Conservation (phyloP, 2,113 vertebrate genomes). For the Vombatus ursinus region DNA sequence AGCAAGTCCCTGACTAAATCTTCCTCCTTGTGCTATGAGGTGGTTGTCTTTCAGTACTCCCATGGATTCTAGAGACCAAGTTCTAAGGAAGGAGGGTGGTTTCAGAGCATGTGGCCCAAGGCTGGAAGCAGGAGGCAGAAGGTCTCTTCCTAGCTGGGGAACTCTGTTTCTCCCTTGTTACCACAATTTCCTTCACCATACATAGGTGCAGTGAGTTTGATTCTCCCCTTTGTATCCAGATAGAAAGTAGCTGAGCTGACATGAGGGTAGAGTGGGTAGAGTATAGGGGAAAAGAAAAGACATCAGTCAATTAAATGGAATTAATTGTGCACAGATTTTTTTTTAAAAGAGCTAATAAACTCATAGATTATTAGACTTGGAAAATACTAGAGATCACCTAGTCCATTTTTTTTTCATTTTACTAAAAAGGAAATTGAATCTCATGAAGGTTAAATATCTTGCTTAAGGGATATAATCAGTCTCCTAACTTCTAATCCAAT, state of each 20-base stretch:
- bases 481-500: neutral
- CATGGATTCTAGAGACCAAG: neutral
- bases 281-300: neutral
- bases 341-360: neutral
- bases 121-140: neutral
- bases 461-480: neutral
- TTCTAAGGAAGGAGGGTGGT: neutral
- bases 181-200: neutral
- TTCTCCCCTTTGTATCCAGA: neutral
- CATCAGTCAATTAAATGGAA: neutral
- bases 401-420: neutral
- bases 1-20: neutral
- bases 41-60: neutral
- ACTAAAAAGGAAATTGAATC: neutral
- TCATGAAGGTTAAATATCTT: neutral
- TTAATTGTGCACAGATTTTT: neutral
- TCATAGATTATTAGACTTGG: neutral
- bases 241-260: neutral
- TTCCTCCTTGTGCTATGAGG: neutral
- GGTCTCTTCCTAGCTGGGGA: neutral
- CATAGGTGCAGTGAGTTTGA: neutral
- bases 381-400: neutral
- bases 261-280: neutral
- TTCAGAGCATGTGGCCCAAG: neutral
- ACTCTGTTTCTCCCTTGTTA: neutral